Conservation (phyloP, 2,888 invertebrate species). For the Amphiduros pacificus region DNA sequence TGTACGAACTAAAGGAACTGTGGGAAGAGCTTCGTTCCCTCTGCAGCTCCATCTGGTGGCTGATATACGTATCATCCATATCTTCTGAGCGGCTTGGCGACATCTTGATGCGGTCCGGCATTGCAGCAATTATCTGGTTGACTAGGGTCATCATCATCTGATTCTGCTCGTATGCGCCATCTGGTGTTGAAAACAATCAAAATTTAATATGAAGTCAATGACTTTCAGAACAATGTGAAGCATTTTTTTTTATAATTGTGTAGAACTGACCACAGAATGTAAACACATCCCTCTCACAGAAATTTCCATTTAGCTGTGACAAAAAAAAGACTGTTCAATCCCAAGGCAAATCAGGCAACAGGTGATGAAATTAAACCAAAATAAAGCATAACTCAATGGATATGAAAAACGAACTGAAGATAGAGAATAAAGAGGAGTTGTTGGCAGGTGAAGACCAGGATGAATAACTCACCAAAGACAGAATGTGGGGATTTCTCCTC, state of each 20-base stretch:
- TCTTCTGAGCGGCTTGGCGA: constrained; percentile 35
- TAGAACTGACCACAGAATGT: too few species aligned
- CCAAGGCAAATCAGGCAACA: too few species aligned
- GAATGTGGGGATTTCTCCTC: constrained; percentile 29
- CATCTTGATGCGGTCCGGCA: constrained; percentile 97
- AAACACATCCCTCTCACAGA: too few species aligned
- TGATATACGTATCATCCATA: constrained; percentile 1
- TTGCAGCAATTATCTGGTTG: constrained; percentile 96
- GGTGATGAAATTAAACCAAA: too few species aligned
- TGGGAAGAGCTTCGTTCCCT: constrained; percentile 72
- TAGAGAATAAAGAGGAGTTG: too few species aligned
- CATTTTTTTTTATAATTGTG: too few species aligned
- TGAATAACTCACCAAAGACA: constrained; percentile 9
- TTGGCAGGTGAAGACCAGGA: too few species aligned
- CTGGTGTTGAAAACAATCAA: background rate
- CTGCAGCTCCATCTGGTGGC: constrained; percentile 22
- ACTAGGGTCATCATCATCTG: constrained; percentile 73
- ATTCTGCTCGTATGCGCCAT: background rate
- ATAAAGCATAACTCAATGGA: too few species aligned
- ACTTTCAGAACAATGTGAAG: too few species aligned
- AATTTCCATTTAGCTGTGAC: too few species aligned
- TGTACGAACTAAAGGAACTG: constrained; percentile 61
- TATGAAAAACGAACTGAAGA: too few species aligned
- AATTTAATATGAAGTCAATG: background rate
- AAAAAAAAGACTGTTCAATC: too few species aligned